Evolutionary conservation across 2,113 vertebrate species (phyloP), one percentile per base, ranked within the genome.

Genomic region (Gallinago jamesoni): DNA sequence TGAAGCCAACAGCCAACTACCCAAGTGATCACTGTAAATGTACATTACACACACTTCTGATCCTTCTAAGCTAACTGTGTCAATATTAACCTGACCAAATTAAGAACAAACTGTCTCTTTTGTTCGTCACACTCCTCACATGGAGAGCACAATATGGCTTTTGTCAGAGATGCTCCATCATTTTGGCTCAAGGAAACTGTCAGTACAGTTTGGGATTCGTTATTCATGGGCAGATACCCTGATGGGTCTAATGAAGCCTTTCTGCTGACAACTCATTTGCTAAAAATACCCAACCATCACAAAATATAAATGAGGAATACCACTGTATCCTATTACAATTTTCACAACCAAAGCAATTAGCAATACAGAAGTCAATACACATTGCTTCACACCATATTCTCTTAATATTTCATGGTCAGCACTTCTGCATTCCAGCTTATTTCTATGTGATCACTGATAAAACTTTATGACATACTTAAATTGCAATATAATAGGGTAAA

Each of bases 221-320:
- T 99, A 98, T 98, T 99, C 99, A 99, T 98, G 97, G 97, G 98
- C 97, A 97, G 99, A 99, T 98, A 98, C 98, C 99, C 99, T 98
- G 99, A 99, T 99, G 99, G 98, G 99, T 99, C 98, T 98, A 99
- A 99, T 99, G 98, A 99, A 98, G 98, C 98, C 98, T 99, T 99
- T 99, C 98, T 98, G 98, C 98, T 98, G 98, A 98, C 98, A 98
- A 98, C 97, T 98, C 98, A 97, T 98, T 98, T 98, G 98, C 99
- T 99, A 99, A 98, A 99, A 99, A 99, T 98, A 99, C 97, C 98
- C 98, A 98, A 97, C 95, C 97, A 95, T 95, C 96, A 93, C 95
- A 96, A 98, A 98, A 96, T 96, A 97, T 94, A 98, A 98, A 95
- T 97, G 97, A 96, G 91, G 77, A 97, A 93, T 97, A 94, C 77